A percentile compares a stretch with the other conserved stretches of the same genome.
Evolutionary conservation across 2,113 vertebrate species (phyloP).

Genomic region (Maccullochella peelii): DNA sequence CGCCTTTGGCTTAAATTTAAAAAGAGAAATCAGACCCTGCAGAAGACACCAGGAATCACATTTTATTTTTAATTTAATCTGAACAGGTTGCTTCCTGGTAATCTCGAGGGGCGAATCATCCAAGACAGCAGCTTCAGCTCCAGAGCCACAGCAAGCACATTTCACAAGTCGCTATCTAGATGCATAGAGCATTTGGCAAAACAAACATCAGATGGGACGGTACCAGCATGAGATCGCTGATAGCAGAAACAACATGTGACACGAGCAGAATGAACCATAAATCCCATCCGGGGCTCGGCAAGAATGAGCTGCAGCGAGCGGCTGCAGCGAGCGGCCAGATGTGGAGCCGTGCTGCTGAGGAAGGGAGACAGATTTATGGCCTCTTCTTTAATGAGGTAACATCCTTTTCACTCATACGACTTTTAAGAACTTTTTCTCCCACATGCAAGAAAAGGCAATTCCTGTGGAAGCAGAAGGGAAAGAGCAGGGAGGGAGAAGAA

Average conservation of each 20-base stretch:
- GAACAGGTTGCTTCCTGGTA: conserved; percentile 18
- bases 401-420: conserved; percentile 85
- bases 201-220: conserved; percentile 37
- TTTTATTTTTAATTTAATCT: neutral
- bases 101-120: conserved; percentile 27
- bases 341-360: conserved; percentile 79
- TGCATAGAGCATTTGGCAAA: conserved; percentile 11
- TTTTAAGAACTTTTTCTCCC: conserved; percentile 76
- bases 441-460: conserved; percentile 74
- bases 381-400: conserved; percentile 85
- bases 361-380: conserved; percentile 82
- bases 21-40: neutral
- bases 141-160: conserved; percentile 5
- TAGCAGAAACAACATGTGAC: conserved; percentile 66
- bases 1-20: too few relatives aligned
- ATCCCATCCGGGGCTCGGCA: conserved; percentile 64
- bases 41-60: neutral
- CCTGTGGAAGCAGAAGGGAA: conserved; percentile 14
- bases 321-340: conserved; percentile 76
- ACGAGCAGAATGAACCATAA: conserved; percentile 66
- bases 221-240: conserved; percentile 42
- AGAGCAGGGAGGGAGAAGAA: neutral
- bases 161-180: conserved; percentile 20
- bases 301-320: conserved; percentile 69
- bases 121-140: conserved; percentile 40